Conservation (phyloP, 2,888 invertebrate species). For the Chelonus formosanus region DNA sequence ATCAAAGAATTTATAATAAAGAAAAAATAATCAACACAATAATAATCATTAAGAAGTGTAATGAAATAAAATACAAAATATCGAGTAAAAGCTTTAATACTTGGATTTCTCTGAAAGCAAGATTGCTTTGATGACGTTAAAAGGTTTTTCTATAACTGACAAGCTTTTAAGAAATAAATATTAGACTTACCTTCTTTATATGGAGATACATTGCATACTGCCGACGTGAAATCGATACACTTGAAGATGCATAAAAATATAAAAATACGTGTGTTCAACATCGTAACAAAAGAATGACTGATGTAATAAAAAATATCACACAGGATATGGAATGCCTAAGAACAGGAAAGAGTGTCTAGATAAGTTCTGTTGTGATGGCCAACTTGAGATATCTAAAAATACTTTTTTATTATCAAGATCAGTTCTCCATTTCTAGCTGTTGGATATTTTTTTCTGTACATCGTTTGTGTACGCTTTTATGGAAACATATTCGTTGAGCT, state of each 20-base stretch:
- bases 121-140: too few species aligned
- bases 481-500: too few species aligned
- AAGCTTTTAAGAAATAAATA: not conserved
- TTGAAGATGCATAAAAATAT: constrained; percentile 37
- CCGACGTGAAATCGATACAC: constrained; percentile 32
- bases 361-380: constrained; percentile 3
- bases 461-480: not conserved
- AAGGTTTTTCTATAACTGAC: too few species aligned
- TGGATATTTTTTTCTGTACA: not conserved
- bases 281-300: constrained; percentile 34
- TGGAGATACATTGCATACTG: constrained; percentile 4
- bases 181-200: not conserved
- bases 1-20: too few species aligned
- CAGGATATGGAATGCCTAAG: not conserved
- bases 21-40: too few species aligned
- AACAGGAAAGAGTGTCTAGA: not conserved
- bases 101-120: too few species aligned
- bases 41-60: too few species aligned
- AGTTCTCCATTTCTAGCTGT: not conserved
- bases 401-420: not conserved
- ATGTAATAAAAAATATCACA: not conserved
- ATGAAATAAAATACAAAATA: too few species aligned
- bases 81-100: too few species aligned
- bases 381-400: constrained; percentile 1
- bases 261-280: constrained; percentile 34